These are phyloP conservation scores for Stratiolaelaps scimitus DNA, from an alignment of 1,140 invertebrate species.

Conservation along the genomic window DNA sequence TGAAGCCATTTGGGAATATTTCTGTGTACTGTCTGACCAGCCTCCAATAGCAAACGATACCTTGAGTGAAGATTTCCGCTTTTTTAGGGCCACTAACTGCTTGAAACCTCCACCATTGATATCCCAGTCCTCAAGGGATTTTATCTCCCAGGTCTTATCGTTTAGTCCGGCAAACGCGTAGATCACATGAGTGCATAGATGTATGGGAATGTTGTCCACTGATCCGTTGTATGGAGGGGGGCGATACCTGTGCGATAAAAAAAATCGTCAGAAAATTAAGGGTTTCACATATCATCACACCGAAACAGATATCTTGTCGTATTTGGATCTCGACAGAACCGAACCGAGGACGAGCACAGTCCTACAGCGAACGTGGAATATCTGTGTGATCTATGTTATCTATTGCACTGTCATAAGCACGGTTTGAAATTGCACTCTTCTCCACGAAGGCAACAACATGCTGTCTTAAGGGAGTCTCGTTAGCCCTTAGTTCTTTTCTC, in stretches of 20 bases:
- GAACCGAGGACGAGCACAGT: not conserved
- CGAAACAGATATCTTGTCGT: too few relatives aligned
- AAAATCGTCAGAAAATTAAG: too few relatives aligned
- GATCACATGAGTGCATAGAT: conserved; percentile 40
- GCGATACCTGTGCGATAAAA: conserved; percentile 5
- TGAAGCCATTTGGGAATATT: conserved; percentile 52
- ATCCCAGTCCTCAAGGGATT: conserved; percentile 31
- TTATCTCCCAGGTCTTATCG: conserved; percentile 20
- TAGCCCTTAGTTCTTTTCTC: too few relatives aligned
- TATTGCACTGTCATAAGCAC: not conserved
- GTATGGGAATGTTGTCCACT: conserved; percentile 35
- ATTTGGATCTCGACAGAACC: not conserved
- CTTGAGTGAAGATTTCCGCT: conserved; percentile 58
- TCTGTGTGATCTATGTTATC: not conserved
- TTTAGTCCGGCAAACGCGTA: conserved; percentile 40
- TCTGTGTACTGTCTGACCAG: conserved; percentile 58
- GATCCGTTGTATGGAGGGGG: not conserved
- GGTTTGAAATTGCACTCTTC: not conserved
- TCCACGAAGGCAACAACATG: too few relatives aligned
- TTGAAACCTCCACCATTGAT: conserved; percentile 49
- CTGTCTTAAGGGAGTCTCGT: too few relatives aligned
- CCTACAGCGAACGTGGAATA: not conserved
- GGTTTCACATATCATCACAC: too few relatives aligned
- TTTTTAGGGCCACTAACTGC: conserved; percentile 53
- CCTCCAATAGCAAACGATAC: conserved; percentile 65